Evolutionary conservation across 2,113 vertebrate species (phyloP), one percentile per base, ranked within the genome.

Genomic region (Hypocryptadius cinnamomeus): DNA sequence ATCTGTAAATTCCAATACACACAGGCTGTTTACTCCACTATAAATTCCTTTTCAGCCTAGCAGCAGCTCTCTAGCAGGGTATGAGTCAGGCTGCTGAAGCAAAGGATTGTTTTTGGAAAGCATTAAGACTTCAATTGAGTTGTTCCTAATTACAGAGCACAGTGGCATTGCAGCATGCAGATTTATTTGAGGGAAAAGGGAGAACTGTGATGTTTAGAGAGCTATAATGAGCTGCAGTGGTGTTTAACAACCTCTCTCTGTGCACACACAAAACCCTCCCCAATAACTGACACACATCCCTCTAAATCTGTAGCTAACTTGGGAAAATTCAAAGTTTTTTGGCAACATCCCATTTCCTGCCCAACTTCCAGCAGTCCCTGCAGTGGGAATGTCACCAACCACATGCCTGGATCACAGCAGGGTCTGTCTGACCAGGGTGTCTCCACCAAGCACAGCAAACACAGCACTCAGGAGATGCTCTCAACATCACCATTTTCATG

Each of bases 231-330:
- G 66, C 37, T 76, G 37, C 13, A 44, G 6, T 2, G 8, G 18
- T 28, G 50, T 64, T 84, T 15, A 80, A 61, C n/a, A 31, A 14
- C 8, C 33, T 69, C 30, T 40, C 7, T 22, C 19, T 7, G 30
- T 10, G 15, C 12, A 42, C 22, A 48, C 31, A 74, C 17, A 8
- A 12, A 71, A 7, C 25, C 21, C 11, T 50, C 24, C 33, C 22
- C 39, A 47, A 6, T 6, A 42, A 51, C 2, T 1, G 4, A 4
- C 7, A 11, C 2, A 4, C 13, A 3, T 5, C 56, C 39, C 66
- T 28, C 42, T 6, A 10, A 25, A 54, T 17, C 47, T 57, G 11
- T 1, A 71, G 25, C 1, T 17, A 24, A 8, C 54, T 19, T 33
- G 8, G 37, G 64, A 70, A 42, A 56, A 64, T 18, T 22, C 27